Conservation (phyloP, 1,140 invertebrate species). For the Drosophila orosa region DNA sequence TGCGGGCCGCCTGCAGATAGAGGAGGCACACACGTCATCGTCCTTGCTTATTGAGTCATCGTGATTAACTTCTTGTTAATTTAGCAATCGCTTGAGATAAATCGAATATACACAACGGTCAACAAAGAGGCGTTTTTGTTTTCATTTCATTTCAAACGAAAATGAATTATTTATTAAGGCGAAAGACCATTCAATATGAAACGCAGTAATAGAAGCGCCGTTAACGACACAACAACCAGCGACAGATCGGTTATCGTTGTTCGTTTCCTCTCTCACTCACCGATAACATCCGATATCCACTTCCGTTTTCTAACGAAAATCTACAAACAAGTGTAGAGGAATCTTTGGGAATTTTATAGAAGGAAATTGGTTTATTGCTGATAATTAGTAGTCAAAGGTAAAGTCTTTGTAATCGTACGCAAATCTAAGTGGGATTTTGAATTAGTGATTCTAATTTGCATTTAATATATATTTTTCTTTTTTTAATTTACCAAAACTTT, state of each 20-base stretch:
- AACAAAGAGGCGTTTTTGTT: slow-evolving; percentile 44
- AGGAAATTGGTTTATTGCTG: neutral
- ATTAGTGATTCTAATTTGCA: neutral
- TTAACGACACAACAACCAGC: slow-evolving; percentile 1
- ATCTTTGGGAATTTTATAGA: neutral
- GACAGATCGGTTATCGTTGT: slow-evolving; percentile 14
- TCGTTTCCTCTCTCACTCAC: slow-evolving; percentile 12
- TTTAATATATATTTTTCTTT: neutral
- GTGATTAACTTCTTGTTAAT: slow-evolving; percentile 38
- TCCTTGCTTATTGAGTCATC: slow-evolving; percentile 42
- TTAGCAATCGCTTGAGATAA: slow-evolving; percentile 53
- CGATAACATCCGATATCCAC: slow-evolving; percentile 36
- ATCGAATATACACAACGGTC: slow-evolving; percentile 56
- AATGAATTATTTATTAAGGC: slow-evolving; percentile 48
- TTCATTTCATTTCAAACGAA: slow-evolving; percentile 16
- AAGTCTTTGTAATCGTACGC: neutral
- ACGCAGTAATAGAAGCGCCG: slow-evolving; percentile 6
- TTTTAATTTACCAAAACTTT: neutral
- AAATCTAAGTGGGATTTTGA: neutral
- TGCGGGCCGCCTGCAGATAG: slow-evolving; percentile 13
- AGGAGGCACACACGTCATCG: slow-evolving; percentile 19
- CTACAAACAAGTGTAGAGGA: neutral
- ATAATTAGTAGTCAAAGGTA: neutral
- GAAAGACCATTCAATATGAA: neutral
- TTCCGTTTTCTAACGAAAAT: slow-evolving; percentile 10